phyloP scores from a whole-genome alignment of 2,113 vertebrate species.

The Steatornis caripensis region DNA sequence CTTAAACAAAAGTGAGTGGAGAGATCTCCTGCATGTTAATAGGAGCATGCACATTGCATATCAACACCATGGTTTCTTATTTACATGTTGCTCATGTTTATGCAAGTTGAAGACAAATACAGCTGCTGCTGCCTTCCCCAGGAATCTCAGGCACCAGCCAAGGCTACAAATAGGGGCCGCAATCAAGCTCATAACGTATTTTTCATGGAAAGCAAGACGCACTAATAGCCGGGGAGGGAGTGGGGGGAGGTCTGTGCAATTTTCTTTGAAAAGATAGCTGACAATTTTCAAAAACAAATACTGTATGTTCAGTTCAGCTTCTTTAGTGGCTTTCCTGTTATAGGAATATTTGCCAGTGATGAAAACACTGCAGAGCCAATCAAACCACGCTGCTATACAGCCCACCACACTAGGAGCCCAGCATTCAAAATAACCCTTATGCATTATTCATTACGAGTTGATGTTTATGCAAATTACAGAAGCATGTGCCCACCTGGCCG shows the following conservation, averaged over 20 bases:
- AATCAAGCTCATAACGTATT: constrained; percentile 5
- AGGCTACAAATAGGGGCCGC: neutral
- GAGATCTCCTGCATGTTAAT: neutral
- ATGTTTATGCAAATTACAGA: constrained; percentile 86
- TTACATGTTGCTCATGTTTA: constrained; percentile 68
- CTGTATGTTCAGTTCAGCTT: constrained; percentile 21
- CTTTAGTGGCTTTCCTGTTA: constrained; percentile 64
- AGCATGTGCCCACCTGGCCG: constrained; percentile 70
- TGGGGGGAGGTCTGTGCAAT: neutral
- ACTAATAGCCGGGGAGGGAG: neutral
- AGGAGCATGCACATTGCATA: neutral
- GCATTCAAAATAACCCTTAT: constrained; percentile 81
- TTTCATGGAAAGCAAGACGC: constrained; percentile 19
- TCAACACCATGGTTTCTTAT: constrained; percentile 41
- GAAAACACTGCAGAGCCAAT: constrained; percentile 72
- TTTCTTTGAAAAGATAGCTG: constrained; percentile 44
- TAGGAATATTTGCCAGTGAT: constrained; percentile 71
- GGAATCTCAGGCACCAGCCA: constrained; percentile 29
- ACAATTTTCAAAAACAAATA: constrained; percentile 54
- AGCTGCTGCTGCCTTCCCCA: constrained; percentile 50
- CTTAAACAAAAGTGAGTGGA: neutral
- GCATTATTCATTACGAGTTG: constrained; percentile 87
- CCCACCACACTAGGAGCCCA: constrained; percentile 25
- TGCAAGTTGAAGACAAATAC: constrained; percentile 53
- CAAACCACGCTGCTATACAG: constrained; percentile 54